A percentile compares a stretch with the other conserved stretches of the same genome.
Conservation (phyloP, 2,888 invertebrate genomes). For the Rhorus exstirpatorius region DNA sequence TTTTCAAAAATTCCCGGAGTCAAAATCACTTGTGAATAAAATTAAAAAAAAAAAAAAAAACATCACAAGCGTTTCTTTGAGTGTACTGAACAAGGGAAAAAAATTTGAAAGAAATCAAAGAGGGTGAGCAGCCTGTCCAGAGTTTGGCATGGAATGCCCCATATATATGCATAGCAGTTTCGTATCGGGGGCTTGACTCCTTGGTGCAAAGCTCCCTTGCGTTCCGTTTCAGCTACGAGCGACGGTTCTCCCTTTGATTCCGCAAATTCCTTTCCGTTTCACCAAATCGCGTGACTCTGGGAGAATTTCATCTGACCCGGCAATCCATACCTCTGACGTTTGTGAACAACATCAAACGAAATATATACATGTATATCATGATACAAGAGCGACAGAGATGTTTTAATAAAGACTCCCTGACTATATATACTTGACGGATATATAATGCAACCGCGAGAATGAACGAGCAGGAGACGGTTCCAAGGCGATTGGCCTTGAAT, state of each 20-base stretch:
- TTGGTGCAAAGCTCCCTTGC: background rate
- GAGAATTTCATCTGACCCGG: background rate
- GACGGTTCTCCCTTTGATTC: conserved; percentile 34
- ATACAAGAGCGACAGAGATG: background rate
- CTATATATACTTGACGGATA: background rate
- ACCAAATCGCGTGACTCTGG: conserved; percentile 6
- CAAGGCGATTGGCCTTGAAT: background rate
- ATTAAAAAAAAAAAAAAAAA: too few species aligned
- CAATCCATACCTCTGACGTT: background rate
- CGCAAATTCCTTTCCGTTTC: conserved; percentile 28
- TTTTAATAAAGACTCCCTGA: background rate
- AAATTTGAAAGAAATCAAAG: too few species aligned
- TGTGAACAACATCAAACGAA: conserved; percentile 6
- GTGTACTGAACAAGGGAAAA: too few species aligned
- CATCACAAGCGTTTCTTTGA: too few species aligned
- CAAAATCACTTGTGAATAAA: too few species aligned
- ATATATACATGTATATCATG: background rate
- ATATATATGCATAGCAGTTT: too few species aligned
- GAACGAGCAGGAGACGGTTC: background rate
- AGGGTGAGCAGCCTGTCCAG: too few species aligned
- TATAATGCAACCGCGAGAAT: too few species aligned
- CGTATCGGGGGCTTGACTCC: background rate
- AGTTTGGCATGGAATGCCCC: too few species aligned
- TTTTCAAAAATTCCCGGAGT: too few species aligned
- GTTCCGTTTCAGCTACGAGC: background rate